These are phyloP conservation scores for Lapara coniferarum DNA, from an alignment of 2,888 invertebrate genomes.

Conservation along the genomic window DNA sequence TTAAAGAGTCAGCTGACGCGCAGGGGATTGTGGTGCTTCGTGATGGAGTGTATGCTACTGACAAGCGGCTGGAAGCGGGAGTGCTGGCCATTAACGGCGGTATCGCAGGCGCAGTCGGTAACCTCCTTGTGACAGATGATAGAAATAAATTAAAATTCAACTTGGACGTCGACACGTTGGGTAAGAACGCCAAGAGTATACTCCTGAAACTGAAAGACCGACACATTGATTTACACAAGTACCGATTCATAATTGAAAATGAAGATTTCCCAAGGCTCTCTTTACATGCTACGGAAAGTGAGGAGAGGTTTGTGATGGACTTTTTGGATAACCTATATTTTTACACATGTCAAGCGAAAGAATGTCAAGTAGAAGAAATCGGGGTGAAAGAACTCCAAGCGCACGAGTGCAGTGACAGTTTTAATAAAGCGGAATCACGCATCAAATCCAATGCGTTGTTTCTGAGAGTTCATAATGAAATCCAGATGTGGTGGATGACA, in stretches of 20 bases:
- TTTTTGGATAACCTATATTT: conserved; percentile 28
- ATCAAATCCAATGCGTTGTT: conserved; percentile 32
- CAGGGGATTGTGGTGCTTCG: conserved; percentile 8
- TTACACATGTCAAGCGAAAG: conserved; percentile 29
- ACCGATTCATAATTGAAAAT: conserved; percentile 7
- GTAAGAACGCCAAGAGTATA: conserved; percentile 1
- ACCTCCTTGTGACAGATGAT: conserved; percentile 10
- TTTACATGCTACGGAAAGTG: conserved; percentile 18
- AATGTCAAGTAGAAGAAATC: conserved; percentile 25
- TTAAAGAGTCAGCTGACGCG: conserved; percentile 1
- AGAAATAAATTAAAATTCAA: conserved; percentile 23
- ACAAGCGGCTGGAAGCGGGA: neutral
- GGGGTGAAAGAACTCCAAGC: conserved; percentile 30
- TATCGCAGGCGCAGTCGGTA: conserved; percentile 24
- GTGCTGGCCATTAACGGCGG: conserved; percentile 18
- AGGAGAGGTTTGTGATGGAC: conserved; percentile 24
- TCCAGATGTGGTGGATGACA: conserved; percentile 35
- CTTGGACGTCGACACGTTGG: neutral
- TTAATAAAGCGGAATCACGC: conserved; percentile 14
- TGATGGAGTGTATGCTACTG: neutral
- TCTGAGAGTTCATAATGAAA: conserved; percentile 33
- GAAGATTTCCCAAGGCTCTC: conserved; percentile 17
- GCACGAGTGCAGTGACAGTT: neutral
- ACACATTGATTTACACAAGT: conserved; percentile 4
- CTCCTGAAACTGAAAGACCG: neutral